Conservation (phyloP, 2,113 vertebrate species). For the Atractosteus spatula region DNA sequence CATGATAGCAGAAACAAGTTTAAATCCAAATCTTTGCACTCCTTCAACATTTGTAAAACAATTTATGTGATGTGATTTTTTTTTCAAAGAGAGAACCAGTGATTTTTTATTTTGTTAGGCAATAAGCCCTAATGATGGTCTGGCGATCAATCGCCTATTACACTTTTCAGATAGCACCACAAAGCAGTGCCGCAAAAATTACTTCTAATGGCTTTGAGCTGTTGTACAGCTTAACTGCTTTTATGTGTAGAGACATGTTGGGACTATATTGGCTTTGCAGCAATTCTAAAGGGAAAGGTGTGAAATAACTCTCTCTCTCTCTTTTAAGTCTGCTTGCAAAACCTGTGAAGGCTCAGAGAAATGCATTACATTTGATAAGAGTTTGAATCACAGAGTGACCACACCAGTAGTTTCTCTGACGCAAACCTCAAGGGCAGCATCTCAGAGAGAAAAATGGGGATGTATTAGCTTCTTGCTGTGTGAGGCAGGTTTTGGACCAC, state of each 20-base stretch:
- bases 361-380: neutral
- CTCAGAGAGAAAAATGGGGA: neutral
- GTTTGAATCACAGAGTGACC: neutral
- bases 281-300: neutral
- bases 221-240: neutral
- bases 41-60: neutral
- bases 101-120: neutral
- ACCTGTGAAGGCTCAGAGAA: neutral
- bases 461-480: neutral
- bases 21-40: neutral
- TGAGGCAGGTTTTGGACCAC: neutral
- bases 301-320: neutral
- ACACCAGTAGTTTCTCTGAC: neutral
- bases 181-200: neutral
- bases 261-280: neutral
- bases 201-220: conserved; percentile 1
- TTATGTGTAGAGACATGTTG: neutral
- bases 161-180: neutral
- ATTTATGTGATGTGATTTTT: too few relatives aligned
- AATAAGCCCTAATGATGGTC: too few relatives aligned
- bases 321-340: neutral
- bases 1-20: too few relatives aligned
- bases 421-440: neutral
- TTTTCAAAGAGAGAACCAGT: neutral
- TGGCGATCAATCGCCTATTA: too few relatives aligned